A percentile compares a stretch with the other conserved stretches of the same genome.
phyloP scores from a whole-genome alignment of 2,797 vertebrate species.

The Gila robusta region DNA sequence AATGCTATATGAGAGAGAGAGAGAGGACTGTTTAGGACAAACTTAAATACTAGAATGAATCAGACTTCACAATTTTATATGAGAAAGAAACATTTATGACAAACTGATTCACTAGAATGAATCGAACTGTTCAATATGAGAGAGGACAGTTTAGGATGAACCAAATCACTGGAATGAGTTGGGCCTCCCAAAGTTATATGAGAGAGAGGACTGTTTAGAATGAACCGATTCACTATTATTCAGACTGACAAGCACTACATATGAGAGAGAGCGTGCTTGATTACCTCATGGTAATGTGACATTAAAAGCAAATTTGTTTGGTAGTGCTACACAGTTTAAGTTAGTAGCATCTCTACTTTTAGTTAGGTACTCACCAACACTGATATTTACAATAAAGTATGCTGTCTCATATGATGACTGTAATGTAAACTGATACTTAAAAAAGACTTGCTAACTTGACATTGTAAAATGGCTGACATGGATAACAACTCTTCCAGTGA shows the following conservation, averaged over 20 bases:
- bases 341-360: background rate
- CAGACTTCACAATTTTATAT: too few species aligned
- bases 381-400: background rate
- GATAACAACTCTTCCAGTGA: slow-evolving; percentile 1
- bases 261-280: background rate
- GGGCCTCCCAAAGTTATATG: too few species aligned
- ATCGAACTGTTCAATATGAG: background rate
- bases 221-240: background rate
- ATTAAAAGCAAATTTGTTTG: background rate
- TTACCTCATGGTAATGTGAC: background rate
- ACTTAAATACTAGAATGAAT: background rate
- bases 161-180: too few species aligned
- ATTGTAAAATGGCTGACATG: slow-evolving; percentile 15
- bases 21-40: background rate
- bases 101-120: background rate
- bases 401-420: background rate
- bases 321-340: background rate
- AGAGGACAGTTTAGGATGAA: too few species aligned
- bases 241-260: background rate
- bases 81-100: background rate
- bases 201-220: background rate
- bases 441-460: background rate
- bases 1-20: background rate
- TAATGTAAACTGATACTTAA: background rate
- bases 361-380: background rate